A percentile compares a stretch with the other conserved stretches of the same genome.
phyloP scores from a whole-genome alignment of 2,113 vertebrate genomes.

The Lota lota region DNA sequence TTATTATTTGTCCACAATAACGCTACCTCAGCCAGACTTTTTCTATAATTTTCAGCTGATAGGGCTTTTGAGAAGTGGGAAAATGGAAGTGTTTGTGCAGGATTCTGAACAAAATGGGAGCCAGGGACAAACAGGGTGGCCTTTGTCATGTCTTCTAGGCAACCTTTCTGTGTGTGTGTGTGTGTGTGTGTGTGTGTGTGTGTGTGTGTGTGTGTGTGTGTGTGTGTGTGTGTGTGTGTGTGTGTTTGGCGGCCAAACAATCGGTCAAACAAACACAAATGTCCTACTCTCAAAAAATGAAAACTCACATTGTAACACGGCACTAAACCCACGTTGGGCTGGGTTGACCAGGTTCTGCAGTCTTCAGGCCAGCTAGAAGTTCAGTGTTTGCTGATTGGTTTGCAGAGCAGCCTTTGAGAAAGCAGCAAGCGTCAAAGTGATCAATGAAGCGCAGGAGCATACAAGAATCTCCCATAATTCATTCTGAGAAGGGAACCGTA shows the following conservation, averaged over 20 bases:
- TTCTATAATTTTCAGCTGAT: not conserved
- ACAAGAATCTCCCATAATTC: slow-evolving; percentile 34
- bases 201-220: too few relatives aligned
- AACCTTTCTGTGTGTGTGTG: not conserved
- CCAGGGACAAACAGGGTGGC: not conserved
- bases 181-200: too few relatives aligned
- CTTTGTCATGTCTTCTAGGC: not conserved
- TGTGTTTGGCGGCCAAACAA: not conserved
- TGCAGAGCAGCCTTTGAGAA: not conserved
- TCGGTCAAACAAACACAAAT: slow-evolving; percentile 1
- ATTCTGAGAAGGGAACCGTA: slow-evolving; percentile 34
- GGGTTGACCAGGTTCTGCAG: slow-evolving; percentile 16
- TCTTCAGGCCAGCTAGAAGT: slow-evolving; percentile 26
- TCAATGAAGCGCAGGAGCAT: slow-evolving; percentile 40
- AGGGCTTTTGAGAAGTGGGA: slow-evolving; percentile 1
- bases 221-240: not conserved
- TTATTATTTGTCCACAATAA: not conserved
- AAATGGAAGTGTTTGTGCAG: not conserved
- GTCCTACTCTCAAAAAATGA: not conserved
- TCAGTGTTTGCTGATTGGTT: not conserved
- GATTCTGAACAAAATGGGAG: not conserved
- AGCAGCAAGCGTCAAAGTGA: slow-evolving; percentile 35
- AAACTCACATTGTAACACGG: not conserved
- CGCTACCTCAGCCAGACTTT: not conserved
- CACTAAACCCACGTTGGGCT: not conserved